Evolutionary conservation across 2,113 vertebrate genomes (phyloP).

Genomic region (Plecotus auritus): DNA sequence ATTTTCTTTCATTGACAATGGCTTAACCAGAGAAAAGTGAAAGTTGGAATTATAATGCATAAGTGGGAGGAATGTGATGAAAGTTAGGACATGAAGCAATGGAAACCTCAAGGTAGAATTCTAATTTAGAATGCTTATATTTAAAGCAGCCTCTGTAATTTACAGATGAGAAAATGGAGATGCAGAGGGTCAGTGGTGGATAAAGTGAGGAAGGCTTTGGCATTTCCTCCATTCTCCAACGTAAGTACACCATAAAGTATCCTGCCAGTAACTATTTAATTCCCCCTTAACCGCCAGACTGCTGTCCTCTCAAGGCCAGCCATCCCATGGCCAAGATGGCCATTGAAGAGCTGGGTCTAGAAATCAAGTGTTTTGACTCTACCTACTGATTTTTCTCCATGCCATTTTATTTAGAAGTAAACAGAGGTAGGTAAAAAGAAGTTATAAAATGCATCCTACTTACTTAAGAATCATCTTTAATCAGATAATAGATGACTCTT

Average conservation of each 20-base stretch:
- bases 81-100: background rate
- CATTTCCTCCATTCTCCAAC: background rate
- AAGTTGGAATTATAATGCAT: background rate
- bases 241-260: background rate
- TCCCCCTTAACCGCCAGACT: background rate
- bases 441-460: background rate
- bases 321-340: background rate
- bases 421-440: background rate
- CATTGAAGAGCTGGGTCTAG: background rate
- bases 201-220: background rate
- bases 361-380: background rate
- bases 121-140: background rate
- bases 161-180: background rate
- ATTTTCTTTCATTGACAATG: background rate
- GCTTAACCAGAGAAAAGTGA: background rate
- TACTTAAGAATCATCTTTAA: background rate
- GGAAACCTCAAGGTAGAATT: background rate
- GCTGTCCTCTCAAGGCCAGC: background rate
- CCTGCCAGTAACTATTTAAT: background rate
- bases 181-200: background rate
- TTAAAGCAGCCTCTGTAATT: background rate
- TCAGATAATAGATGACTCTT: background rate
- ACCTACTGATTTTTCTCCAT: background rate
- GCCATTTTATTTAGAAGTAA: background rate
- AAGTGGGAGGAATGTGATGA: background rate